phyloP scores from a whole-genome alignment of 2,113 vertebrate species.

The Brevimyrus niger region DNA sequence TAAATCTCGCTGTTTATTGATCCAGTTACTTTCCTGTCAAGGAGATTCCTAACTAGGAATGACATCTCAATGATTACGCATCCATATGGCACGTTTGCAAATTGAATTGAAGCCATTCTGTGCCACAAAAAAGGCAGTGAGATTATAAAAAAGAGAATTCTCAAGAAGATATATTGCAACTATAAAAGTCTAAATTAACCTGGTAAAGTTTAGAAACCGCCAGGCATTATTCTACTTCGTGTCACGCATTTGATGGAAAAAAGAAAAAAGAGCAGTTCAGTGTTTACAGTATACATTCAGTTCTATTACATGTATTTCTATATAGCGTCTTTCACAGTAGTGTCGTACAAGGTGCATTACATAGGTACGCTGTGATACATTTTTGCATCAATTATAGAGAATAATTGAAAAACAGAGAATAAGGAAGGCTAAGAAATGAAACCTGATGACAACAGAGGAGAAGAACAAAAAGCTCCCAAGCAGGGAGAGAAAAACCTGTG shows the following conservation, averaged over 20 bases:
- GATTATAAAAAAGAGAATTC: background rate
- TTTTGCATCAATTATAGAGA: background rate
- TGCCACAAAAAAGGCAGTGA: background rate
- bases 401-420: background rate
- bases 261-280: background rate
- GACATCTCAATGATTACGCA: slow-evolving; percentile 1
- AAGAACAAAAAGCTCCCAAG: background rate
- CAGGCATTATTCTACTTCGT: background rate
- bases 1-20: slow-evolving; percentile 1
- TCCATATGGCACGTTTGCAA: background rate
- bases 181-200: background rate
- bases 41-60: background rate
- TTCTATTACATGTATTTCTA: background rate
- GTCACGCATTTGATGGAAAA: background rate
- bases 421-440: background rate
- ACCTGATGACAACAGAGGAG: background rate
- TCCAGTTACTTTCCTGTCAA: slow-evolving; percentile 10
- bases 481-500: background rate
- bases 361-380: background rate
- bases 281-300: background rate
- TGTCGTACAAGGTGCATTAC: background rate
- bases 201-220: background rate
- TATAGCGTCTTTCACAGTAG: background rate
- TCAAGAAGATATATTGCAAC: background rate
- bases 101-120: background rate